Base-by-base conservation (phyloP, 2,888 invertebrate species). In the Sphecodes monilicornis region DNA sequence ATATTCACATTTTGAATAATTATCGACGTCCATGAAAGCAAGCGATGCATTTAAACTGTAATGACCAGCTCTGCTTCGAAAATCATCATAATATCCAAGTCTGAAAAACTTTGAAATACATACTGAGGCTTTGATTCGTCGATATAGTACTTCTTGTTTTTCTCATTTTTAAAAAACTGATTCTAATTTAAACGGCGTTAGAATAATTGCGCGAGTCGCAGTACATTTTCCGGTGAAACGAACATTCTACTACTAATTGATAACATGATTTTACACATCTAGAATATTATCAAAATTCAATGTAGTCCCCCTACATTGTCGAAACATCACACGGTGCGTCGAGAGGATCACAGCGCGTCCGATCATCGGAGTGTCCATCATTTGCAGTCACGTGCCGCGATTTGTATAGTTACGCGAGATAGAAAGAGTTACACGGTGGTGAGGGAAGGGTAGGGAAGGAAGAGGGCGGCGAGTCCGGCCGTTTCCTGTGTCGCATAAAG, bases 401-500 rank as follows among this genome's bases (percentile, higher is more conserved):
- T 82, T 82, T 76, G 69, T 69, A 81, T 72, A 68, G 64, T 36
- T 3, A 57, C 29, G 43, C 18, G 46, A 22, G 29, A 32, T 41
- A 26, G 46, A 46, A 32, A 46, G 70, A 18, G 46, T 70, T 46
- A 22, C 1, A 22, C 1, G 18, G 43, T n/a, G 46, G 68, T 3
- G 46, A 2, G 50, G 22, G 50, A 50, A 50, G 10, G 10, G 50
- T 10, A 6, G 46, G 32, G 29, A 60, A 69, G 72, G 69, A 72
- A 74, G 74, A 73, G 86, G 75, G 70, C 69, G 71, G 74, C 78
- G 18, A 43, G 76, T 81, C 76, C 66, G 39, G 77, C 78, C 82
- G 68, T 76, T 81, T 69, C 29, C 18, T 66, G 73, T 71, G 32
- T 70, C 71, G 76, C 68, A 83, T 86, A 86, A 84, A 90, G 79